Conservation (phyloP, 2,888 invertebrate species). For the Xanthorhoe designata region DNA sequence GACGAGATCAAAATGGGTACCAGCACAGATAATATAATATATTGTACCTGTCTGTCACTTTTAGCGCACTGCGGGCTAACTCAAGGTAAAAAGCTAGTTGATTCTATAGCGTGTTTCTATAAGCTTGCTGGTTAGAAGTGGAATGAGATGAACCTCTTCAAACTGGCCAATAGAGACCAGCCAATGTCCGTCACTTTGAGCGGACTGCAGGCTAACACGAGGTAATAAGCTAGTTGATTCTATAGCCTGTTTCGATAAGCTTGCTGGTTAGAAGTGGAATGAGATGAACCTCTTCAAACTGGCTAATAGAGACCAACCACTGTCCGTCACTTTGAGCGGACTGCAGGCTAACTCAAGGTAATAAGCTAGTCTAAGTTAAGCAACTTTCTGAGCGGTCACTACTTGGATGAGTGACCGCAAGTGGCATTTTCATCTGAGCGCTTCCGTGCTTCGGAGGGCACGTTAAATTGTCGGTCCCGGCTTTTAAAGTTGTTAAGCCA, state of each 20-base stretch:
- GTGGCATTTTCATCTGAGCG: too few species aligned
- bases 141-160: slow-evolving; percentile 50
- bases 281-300: slow-evolving; percentile 11
- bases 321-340: slow-evolving; percentile 12
- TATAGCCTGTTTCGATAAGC: too few species aligned
- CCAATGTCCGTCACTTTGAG: slow-evolving; percentile 67
- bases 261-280: not conserved
- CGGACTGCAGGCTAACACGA: slow-evolving; percentile 86
- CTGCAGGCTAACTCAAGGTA: slow-evolving; percentile 22
- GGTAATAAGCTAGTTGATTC: slow-evolving; percentile 50
- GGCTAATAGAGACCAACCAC: slow-evolving; percentile 11
- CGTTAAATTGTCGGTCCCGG: too few species aligned
- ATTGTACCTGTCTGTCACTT: too few species aligned
- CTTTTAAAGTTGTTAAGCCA: too few species aligned
- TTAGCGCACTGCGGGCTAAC: slow-evolving; percentile 11
- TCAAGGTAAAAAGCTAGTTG: slow-evolving; percentile 13
- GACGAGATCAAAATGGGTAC: too few species aligned
- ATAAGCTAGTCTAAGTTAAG: not conserved
- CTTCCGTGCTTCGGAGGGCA: too few species aligned
- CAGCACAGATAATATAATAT: too few species aligned
- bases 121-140: too few species aligned
- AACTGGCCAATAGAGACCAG: slow-evolving; percentile 71
- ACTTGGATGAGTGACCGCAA: too few species aligned
- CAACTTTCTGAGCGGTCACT: too few species aligned
- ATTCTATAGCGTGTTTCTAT: too few species aligned